These are phyloP conservation scores for Ctenomys sociabilis DNA, from an alignment of 2,113 vertebrate species.

Conservation along the genomic window DNA sequence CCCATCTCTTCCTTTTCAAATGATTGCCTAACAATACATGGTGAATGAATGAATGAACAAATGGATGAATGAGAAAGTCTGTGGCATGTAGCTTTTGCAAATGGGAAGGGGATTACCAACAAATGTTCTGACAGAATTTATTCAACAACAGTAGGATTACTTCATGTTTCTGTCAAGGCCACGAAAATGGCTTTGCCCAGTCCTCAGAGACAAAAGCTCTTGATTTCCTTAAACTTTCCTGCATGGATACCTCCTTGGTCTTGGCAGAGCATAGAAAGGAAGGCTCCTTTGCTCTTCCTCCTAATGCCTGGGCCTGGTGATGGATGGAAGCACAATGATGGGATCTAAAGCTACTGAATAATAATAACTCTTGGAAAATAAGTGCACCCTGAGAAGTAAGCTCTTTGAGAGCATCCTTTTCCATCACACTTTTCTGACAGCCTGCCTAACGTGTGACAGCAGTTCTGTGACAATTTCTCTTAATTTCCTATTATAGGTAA, in stretches of 20 bases:
- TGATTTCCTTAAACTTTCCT: slow-evolving; percentile 21
- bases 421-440: slow-evolving; percentile 21
- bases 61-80: background rate
- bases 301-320: slow-evolving; percentile 45
- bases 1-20: background rate
- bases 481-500: slow-evolving; percentile 71
- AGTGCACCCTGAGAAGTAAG: slow-evolving; percentile 62
- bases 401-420: slow-evolving; percentile 69
- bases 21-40: background rate
- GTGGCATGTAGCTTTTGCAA: background rate
- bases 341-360: slow-evolving; percentile 76
- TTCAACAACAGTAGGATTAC: background rate
- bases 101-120: background rate
- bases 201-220: background rate
- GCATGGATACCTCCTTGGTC: background rate
- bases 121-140: background rate
- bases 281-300: background rate
- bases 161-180: background rate
- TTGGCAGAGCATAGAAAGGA: slow-evolving; percentile 21
- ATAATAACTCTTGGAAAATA: slow-evolving; percentile 74
- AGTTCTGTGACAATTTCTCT: slow-evolving; percentile 65
- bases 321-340: slow-evolving; percentile 46
- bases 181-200: background rate
- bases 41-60: background rate
- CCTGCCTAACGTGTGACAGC: slow-evolving; percentile 65